Percentiles rank a stretch among this genome's conserved stretches.
Conservation (phyloP, 2,797 vertebrate species). For the Melanogrammus aeglefinus region DNA sequence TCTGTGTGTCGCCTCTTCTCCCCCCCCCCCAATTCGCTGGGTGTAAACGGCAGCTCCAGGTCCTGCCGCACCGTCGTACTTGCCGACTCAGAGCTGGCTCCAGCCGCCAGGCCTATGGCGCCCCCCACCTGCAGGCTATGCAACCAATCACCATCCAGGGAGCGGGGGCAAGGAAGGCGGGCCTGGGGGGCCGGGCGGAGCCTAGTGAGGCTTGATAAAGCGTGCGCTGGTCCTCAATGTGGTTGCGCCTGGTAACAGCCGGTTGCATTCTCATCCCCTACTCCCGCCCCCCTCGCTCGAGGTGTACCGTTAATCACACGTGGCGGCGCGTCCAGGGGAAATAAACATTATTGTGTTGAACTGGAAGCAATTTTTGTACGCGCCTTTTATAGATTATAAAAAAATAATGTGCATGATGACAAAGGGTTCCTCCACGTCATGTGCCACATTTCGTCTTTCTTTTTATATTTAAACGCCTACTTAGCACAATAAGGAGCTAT, state of each 20-base stretch:
- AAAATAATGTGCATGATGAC: not conserved
- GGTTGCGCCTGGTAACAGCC: slow-evolving; percentile 21
- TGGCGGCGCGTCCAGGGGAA: too few relatives aligned
- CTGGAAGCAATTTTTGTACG: not conserved
- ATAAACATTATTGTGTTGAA: not conserved
- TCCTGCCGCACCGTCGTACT: slow-evolving; percentile 85
- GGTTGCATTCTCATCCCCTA: slow-evolving; percentile 4
- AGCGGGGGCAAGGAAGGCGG: too few relatives aligned
- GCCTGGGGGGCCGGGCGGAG: slow-evolving; percentile 70
- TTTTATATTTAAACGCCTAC: not conserved
- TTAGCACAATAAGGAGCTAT: not conserved
- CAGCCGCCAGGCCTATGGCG: slow-evolving; percentile 85
- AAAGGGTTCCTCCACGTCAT: not conserved
- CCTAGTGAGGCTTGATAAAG: slow-evolving; percentile 60
- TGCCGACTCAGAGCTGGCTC: slow-evolving; percentile 88
- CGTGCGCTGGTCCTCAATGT: not conserved
- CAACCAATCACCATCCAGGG: slow-evolving; percentile 89
- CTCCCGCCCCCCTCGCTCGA: too few relatives aligned
- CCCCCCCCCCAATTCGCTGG: slow-evolving; percentile 65
- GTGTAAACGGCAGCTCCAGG: slow-evolving; percentile 89
- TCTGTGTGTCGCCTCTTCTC: not conserved
- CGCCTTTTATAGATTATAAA: not conserved
- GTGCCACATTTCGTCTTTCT: not conserved
- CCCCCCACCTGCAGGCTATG: slow-evolving; percentile 87
- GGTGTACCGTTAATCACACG: too few relatives aligned